Evolutionary conservation across 2,888 invertebrate species (phyloP).

Genomic region (Monoplex corrugatus): DNA sequence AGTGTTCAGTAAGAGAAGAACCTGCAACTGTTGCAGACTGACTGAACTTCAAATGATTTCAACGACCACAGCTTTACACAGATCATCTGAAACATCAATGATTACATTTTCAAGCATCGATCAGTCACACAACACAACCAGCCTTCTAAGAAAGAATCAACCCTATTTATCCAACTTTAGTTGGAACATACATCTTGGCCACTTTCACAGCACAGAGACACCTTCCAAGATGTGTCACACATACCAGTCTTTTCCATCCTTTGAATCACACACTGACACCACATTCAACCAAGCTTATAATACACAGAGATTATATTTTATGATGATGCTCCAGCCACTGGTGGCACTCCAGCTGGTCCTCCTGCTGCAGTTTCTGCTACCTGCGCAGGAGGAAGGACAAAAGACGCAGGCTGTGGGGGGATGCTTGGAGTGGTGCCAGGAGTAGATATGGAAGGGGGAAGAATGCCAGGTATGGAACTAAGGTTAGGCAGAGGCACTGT

Average conservation of each 20-base stretch:
- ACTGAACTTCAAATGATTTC: too few species aligned
- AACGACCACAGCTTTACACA: too few species aligned
- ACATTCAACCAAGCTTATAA: not conserved
- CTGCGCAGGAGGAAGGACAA: conserved; percentile 21
- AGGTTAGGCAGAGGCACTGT: not conserved
- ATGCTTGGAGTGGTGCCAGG: not conserved
- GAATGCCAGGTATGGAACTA: not conserved
- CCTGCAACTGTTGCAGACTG: too few species aligned
- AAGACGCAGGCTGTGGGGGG: not conserved
- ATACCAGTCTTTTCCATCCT: not conserved
- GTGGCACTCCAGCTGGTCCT: not conserved
- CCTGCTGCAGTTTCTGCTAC: not conserved
- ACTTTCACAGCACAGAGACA: too few species aligned
- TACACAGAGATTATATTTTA: not conserved
- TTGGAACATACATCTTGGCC: too few species aligned
- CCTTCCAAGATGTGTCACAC: too few species aligned
- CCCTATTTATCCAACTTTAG: too few species aligned
- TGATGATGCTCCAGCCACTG: conserved; percentile 27
- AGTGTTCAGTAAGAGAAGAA: too few species aligned
- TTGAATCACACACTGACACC: not conserved
- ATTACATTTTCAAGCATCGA: too few species aligned
- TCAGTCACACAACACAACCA: too few species aligned
- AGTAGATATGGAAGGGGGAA: not conserved
- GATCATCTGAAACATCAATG: too few species aligned
- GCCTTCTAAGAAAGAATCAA: too few species aligned